Conservation (phyloP, 2,888 invertebrate genomes). For the Leucophenga maculata region DNA sequence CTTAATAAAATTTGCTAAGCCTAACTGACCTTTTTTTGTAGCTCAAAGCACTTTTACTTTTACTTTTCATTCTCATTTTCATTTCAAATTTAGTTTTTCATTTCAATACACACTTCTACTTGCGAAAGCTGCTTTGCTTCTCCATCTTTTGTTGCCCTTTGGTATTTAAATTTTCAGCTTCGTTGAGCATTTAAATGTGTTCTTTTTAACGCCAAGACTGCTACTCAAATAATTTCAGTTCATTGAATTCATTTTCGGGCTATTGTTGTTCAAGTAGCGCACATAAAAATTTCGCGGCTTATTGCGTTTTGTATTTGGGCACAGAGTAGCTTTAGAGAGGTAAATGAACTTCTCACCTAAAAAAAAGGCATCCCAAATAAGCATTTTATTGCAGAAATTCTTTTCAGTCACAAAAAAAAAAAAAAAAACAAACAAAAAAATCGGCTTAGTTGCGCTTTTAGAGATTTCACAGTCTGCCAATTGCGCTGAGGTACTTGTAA, state of each 20-base stretch:
- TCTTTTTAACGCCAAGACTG: background rate
- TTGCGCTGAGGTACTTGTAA: too few species aligned
- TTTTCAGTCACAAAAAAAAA: too few species aligned
- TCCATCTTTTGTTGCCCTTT: constrained; percentile 10
- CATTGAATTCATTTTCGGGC: constrained; percentile 21
- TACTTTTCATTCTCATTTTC: background rate
- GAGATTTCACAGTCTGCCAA: too few species aligned
- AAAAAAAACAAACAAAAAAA: too few species aligned
- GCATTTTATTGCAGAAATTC: too few species aligned
- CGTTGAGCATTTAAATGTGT: constrained; percentile 16
- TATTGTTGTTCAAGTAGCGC: background rate
- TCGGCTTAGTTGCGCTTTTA: too few species aligned
- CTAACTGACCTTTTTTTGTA: background rate
- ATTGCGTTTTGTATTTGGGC: constrained; percentile 18
- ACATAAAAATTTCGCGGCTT: constrained; percentile 15
- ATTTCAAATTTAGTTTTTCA: background rate
- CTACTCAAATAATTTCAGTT: constrained; percentile 11
- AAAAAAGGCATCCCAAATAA: too few species aligned
- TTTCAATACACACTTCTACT: background rate
- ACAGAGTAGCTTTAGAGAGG: constrained; percentile 19
- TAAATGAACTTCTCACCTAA: constrained; percentile 13
- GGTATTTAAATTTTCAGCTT: constrained; percentile 21
- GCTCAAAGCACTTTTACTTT: background rate
- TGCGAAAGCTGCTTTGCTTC: background rate
- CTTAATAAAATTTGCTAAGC: background rate